A percentile compares a stretch with the other conserved stretches of the same genome.
phyloP scores from a whole-genome alignment of 2,888 invertebrate species.

The Sipunculus nudus region DNA sequence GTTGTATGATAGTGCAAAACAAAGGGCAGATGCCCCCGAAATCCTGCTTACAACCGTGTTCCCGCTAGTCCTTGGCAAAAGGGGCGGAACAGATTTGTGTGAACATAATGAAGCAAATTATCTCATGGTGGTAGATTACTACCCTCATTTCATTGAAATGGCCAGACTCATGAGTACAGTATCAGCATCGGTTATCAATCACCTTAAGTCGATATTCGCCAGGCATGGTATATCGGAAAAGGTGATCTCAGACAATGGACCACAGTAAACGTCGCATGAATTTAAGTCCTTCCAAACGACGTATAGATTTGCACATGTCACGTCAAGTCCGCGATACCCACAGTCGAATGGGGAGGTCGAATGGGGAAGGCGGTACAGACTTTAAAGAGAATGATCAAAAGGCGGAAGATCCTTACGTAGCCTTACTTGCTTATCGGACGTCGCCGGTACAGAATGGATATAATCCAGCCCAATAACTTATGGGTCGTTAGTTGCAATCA shows the following conservation, averaged over 20 bases:
- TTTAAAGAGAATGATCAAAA: too few species aligned
- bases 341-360: slow-evolving; percentile 39
- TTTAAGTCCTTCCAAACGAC: too few species aligned
- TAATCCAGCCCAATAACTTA: slow-evolving; percentile 48
- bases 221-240: neutral
- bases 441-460: slow-evolving; percentile 44
- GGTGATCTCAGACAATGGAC: neutral
- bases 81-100: too few species aligned
- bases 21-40: neutral
- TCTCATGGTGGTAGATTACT: too few species aligned
- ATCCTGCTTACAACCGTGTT: too few species aligned
- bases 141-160: too few species aligned
- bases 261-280: too few species aligned
- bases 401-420: slow-evolving; percentile 40
- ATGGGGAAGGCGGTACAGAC: too few species aligned
- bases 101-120: too few species aligned
- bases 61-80: too few species aligned
- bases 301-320: too few species aligned
- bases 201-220: neutral
- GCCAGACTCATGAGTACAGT: slow-evolving; percentile 1
- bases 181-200: neutral
- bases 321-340: too few species aligned
- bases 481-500: slow-evolving; percentile 45
- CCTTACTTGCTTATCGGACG: slow-evolving; percentile 42
- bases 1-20: neutral